Evolutionary conservation across 2,797 vertebrate species (phyloP).

Genomic region (Trachops cirrhosus): DNA sequence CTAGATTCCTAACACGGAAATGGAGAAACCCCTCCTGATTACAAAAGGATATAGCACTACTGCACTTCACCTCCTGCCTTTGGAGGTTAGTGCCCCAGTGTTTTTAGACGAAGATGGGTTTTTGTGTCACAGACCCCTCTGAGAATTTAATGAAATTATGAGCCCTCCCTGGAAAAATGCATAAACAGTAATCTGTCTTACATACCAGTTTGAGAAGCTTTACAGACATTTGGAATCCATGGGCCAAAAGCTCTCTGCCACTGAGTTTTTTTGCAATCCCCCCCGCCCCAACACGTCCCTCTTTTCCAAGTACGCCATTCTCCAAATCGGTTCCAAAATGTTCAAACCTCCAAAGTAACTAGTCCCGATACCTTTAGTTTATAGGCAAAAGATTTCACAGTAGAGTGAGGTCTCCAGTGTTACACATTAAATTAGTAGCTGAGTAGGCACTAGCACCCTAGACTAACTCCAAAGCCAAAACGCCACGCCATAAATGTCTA

Average conservation of each 20-base stretch:
- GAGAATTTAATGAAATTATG: not conserved
- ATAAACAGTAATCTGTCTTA: not conserved
- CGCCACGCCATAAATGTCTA: not conserved
- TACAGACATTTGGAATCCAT: not conserved
- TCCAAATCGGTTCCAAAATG: not conserved
- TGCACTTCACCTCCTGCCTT: not conserved
- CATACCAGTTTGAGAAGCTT: not conserved
- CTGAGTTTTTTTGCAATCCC: not conserved
- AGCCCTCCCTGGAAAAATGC: not conserved
- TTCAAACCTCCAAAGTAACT: not conserved
- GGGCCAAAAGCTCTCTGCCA: not conserved
- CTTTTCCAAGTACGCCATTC: not conserved
- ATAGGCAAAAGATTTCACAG: not conserved
- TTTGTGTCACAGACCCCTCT: not conserved
- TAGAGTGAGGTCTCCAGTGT: not conserved
- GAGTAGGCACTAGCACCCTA: not conserved
- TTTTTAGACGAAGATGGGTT: conserved; percentile 11
- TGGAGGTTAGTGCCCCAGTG: not conserved
- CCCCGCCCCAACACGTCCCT: not conserved
- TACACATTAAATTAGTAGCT: not conserved
- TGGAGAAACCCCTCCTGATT: not conserved
- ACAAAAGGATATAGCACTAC: not conserved
- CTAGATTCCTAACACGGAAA: not conserved
- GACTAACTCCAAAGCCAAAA: conserved; percentile 45
- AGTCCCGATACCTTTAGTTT: not conserved